Evolutionary conservation across 2,888 invertebrate species (phyloP), one percentile per base, ranked within the genome.

Genomic region (Hyposoter dolosus): DNA sequence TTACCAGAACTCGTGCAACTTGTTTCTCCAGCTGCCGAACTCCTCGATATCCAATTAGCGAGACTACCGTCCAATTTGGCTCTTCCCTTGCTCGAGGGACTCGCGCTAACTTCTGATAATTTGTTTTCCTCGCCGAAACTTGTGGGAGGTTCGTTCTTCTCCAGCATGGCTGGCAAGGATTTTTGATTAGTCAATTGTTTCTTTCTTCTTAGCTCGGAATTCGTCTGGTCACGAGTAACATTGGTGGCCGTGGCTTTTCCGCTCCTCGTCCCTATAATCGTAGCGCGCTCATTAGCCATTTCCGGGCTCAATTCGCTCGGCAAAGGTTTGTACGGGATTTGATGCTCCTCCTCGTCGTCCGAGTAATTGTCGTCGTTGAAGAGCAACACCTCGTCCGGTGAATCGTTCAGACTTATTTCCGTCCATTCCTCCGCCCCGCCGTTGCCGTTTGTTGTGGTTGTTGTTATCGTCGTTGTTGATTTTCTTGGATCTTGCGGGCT

Each of bases 391-490:
- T 96, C 96, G 81, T 96, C 96, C 0, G 96, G 96, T 28, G 96
- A 96, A 91, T 96, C 96, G 86, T 96, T 96, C 90, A 97, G 94
- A 93, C 96, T 96, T 80, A 97, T 96, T 93, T 97, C 97, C 0
- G 96, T 97, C 97, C 97, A 97, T 83, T 96, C 96, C 89, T 96
- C 96, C 0, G 95, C 95, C 76, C 19, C 75, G 23, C 84, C 66
- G 23, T 88, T 89, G 43, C 68, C 87, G 28, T 23, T 60, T 43
- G 69, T 17, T 71, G 82, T 35, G 35, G 35, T 19, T 43, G 69
- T 78, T 28, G 56, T n/a, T n/a, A n/a, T 60, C 28, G 19, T 56
- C 23, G 12, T 87, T 88, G n/a, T 87, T 85, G 32, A 89, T 88
- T 23, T 87, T 82, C 0, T 84, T 81, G 43, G 47, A 32, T 47